Evolutionary conservation across 2,888 invertebrate genomes (phyloP), one percentile per base, ranked within the genome.

Genomic region (Prosapia bicincta): DNA sequence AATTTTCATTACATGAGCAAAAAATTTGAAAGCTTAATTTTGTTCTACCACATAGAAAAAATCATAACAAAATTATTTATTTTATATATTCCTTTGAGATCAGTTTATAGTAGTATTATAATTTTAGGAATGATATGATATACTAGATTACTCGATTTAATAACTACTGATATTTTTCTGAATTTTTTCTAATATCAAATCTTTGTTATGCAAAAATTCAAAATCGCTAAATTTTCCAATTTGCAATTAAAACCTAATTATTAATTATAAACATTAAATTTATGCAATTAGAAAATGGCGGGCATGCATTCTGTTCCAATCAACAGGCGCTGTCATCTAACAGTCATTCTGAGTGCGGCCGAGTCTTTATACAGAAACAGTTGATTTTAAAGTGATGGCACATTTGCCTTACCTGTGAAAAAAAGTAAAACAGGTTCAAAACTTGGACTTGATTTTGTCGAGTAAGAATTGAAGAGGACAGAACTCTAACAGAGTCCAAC

Each of bases 391-490:
- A 97, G 86, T 98, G 96, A 79, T 90, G 88, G 84, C 97, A 97
- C 97, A 98, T 96, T 87, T 98, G 96, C 81, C 91, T 91, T n/a
- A 98, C 96, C 97, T 97, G 86, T 43, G 88, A 88, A 75, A 80
- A 79, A 78, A 81, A 81, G 79, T 77, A 75, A 78, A 69, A n/a
- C n/a, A n/a, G n/a, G n/a, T n/a, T n/a, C n/a, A n/a, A n/a, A n/a
- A n/a, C n/a, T n/a, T n/a, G n/a, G n/a, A n/a, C n/a, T n/a, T n/a
- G n/a, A n/a, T n/a, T n/a, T n/a, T n/a, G n/a, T n/a, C n/a, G n/a
- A n/a, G n/a, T n/a, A n/a, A n/a, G n/a, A n/a, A n/a, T n/a, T n/a
- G n/a, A n/a, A n/a, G n/a, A n/a, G n/a, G n/a, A n/a, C n/a, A n/a
- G n/a, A n/a, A n/a, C n/a, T n/a, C n/a, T n/a, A n/a, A n/a, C n/a